Evolutionary conservation across 2,888 invertebrate genomes (phyloP).

Genomic region (Schrankia costaestrigalis): DNA sequence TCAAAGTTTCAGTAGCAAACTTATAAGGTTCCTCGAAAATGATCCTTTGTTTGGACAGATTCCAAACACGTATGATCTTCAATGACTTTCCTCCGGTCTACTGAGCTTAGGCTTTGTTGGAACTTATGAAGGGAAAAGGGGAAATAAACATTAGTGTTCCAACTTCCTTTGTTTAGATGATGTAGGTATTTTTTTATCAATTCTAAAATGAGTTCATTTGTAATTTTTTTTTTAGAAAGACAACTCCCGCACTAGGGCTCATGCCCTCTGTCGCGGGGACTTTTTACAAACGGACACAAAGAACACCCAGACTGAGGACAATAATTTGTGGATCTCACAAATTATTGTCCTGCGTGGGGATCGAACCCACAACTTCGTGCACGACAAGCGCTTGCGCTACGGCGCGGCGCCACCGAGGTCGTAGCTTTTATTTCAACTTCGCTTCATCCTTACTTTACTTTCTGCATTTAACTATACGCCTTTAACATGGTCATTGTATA

Average conservation of each 20-base stretch:
- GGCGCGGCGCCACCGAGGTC: neutral
- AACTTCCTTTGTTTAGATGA: constrained; percentile 10
- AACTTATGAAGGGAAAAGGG: constrained; percentile 32
- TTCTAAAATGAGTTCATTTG: constrained; percentile 11
- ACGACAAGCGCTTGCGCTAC: neutral
- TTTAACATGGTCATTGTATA: too few relatives aligned
- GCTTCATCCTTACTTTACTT: too few relatives aligned
- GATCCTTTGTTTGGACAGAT: constrained; percentile 21
- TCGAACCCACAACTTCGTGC: too few relatives aligned
- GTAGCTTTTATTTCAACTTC: too few relatives aligned
- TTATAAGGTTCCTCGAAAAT: constrained; percentile 15
- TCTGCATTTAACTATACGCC: too few relatives aligned
- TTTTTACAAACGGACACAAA: too few relatives aligned
- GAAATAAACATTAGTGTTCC: constrained; percentile 27
- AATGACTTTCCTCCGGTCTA: constrained; percentile 52
- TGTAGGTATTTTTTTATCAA: constrained; percentile 9
- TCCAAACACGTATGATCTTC: constrained; percentile 52
- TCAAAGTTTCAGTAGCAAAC: constrained; percentile 6
- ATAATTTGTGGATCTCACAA: too few relatives aligned
- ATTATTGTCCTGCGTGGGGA: too few relatives aligned
- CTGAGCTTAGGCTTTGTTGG: constrained; percentile 40
- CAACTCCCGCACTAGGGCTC: neutral
- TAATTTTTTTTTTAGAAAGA: neutral
- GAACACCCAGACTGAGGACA: too few relatives aligned
- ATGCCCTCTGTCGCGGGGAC: neutral